Conservation (phyloP, 2,888 invertebrate species). For the Phragmatobia fuliginosa region DNA sequence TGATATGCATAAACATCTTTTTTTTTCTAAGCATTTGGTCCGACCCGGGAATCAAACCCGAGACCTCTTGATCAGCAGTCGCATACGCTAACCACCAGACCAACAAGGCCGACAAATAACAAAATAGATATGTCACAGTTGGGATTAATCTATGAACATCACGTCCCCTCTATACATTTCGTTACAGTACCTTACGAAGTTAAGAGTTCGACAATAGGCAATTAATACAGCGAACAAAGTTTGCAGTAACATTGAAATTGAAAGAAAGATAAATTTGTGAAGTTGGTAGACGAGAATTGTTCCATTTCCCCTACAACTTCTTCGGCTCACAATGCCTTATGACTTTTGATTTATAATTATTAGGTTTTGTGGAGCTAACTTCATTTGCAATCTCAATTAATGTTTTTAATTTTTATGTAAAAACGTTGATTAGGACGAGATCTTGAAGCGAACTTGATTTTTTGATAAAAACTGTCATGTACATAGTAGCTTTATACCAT, state of each 20-base stretch:
- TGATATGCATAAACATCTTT: too few species aligned
- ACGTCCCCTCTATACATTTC: constrained; percentile 36
- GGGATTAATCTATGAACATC: constrained; percentile 31
- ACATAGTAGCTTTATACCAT: too few species aligned
- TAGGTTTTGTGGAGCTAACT: constrained; percentile 41
- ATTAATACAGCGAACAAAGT: constrained; percentile 60
- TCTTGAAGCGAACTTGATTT: neutral
- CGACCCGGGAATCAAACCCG: too few species aligned
- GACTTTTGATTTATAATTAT: constrained; percentile 54
- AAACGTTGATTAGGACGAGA: constrained; percentile 9
- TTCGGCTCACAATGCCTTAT: constrained; percentile 53
- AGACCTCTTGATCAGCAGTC: too few species aligned
- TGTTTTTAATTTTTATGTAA: constrained; percentile 28
- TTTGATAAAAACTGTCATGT: neutral
- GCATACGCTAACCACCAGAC: too few species aligned
- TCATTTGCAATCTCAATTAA: constrained; percentile 40
- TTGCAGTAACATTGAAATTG: constrained; percentile 54
- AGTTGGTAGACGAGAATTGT: constrained; percentile 51
- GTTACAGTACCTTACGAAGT: constrained; percentile 40
- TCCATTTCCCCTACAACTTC: constrained; percentile 41
- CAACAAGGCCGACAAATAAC: too few species aligned
- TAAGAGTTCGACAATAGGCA: constrained; percentile 58
- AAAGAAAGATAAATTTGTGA: constrained; percentile 65
- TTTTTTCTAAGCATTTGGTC: too few species aligned
- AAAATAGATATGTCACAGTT: neutral